These are phyloP conservation scores for Poeciliopsis turrubarensis DNA, from an alignment of 2,113 vertebrate species.

Conservation along the genomic window DNA sequence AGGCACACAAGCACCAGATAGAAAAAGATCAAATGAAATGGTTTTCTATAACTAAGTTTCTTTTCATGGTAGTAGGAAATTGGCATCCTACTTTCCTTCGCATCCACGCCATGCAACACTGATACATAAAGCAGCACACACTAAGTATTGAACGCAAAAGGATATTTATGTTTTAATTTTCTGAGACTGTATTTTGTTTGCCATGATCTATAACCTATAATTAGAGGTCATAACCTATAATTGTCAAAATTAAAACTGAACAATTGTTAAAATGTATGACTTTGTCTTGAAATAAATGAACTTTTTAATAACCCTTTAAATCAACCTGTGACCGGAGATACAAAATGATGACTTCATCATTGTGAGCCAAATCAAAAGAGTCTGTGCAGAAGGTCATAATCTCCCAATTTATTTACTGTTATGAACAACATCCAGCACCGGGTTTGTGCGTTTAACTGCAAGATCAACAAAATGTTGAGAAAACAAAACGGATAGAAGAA, in stretches of 20 bases:
- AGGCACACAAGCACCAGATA: no score
- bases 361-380: slow-evolving; percentile 20
- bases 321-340: background rate
- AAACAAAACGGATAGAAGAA: slow-evolving; percentile 40
- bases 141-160: background rate
- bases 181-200: background rate
- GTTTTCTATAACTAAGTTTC: no score
- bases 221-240: background rate
- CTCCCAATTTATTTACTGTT: slow-evolving; percentile 61
- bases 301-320: background rate
- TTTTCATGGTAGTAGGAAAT: no score
- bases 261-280: background rate
- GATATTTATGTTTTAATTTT: background rate
- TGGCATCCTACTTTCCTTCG: no score
- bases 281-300: background rate
- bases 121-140: background rate
- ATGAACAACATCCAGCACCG: slow-evolving; percentile 53
- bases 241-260: background rate
- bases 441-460: slow-evolving; percentile 69
- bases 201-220: background rate
- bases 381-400: slow-evolving; percentile 31
- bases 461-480: slow-evolving; percentile 47
- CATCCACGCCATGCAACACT: background rate
- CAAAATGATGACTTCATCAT: background rate
- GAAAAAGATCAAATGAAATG: no score